These are phyloP conservation scores for Leptopterna dolabrata DNA, from an alignment of 2,888 invertebrate genomes.

Conservation along the genomic window DNA sequence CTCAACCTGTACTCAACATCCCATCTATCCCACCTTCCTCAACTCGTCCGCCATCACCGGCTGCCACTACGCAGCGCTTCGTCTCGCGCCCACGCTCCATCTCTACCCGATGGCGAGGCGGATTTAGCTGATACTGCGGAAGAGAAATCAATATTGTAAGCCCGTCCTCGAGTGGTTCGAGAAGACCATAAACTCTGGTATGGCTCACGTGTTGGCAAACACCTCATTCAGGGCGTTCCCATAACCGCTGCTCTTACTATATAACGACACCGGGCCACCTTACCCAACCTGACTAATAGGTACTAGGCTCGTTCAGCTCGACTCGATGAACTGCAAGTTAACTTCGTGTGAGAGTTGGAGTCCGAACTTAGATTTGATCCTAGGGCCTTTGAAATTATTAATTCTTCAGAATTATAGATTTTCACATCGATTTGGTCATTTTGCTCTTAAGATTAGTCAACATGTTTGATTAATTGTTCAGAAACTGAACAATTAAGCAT, in stretches of 20 bases:
- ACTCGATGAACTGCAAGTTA: background rate
- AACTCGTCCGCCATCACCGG: background rate
- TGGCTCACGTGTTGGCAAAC: background rate
- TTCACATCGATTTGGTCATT: too few species aligned
- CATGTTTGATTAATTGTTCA: too few species aligned
- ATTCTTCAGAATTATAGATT: background rate
- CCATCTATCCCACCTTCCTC: background rate
- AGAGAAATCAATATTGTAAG: background rate
- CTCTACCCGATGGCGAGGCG: background rate
- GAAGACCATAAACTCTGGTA: background rate
- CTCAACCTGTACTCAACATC: background rate
- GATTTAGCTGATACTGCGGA: background rate
- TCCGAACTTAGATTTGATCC: background rate
- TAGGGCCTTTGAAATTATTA: background rate
- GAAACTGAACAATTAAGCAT: too few species aligned
- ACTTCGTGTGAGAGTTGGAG: background rate
- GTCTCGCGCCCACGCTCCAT: background rate
- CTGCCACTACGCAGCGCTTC: background rate
- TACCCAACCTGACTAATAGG: background rate
- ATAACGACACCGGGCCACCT: background rate
- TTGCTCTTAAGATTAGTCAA: too few species aligned
- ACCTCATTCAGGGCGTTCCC: background rate
- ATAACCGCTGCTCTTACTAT: background rate
- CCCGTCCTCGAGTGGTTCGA: background rate
- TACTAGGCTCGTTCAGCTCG: background rate